phyloP scores from a whole-genome alignment of 2,888 invertebrate species.

The Sphinx pinastri region DNA sequence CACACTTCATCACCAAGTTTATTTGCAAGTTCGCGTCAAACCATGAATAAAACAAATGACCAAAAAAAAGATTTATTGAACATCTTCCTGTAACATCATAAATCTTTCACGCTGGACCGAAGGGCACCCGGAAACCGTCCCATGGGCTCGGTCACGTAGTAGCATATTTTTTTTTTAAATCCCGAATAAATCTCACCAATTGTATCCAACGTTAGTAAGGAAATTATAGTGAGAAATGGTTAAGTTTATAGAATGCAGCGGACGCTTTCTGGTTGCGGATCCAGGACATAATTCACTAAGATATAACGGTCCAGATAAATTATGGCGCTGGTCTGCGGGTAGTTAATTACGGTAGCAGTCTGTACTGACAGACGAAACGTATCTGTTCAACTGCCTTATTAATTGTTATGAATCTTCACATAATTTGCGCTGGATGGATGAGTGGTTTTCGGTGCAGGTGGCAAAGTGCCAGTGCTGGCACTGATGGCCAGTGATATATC shows the following conservation, averaged over 20 bases:
- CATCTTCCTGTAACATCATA: conserved; percentile 6
- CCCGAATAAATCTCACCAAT: conserved; percentile 15
- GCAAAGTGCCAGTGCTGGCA: conserved; percentile 2
- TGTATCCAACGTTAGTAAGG: conserved; percentile 33
- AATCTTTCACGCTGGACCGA: conserved; percentile 25
- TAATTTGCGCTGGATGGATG: conserved; percentile 33
- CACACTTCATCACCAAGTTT: background rate
- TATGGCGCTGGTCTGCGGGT: conserved; percentile 30
- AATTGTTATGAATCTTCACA: conserved; percentile 33
- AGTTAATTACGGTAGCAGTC: conserved; percentile 34
- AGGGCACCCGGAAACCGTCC: conserved; percentile 14
- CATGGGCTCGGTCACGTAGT: conserved; percentile 36
- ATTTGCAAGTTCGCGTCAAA: background rate
- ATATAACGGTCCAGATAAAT: conserved; percentile 34
- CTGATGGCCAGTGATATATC: background rate
- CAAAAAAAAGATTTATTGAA: conserved; percentile 5
- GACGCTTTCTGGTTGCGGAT: conserved; percentile 26
- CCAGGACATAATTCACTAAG: conserved; percentile 36
- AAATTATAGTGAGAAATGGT: conserved; percentile 42
- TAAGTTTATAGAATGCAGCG: conserved; percentile 51
- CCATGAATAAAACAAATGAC: background rate
- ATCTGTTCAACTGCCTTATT: conserved; percentile 29
- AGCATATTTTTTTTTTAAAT: conserved; percentile 29
- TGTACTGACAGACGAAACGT: conserved; percentile 30
- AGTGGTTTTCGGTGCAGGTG: background rate